A percentile compares a stretch with the other conserved stretches of the same genome.
Evolutionary conservation across 2,888 invertebrate species (phyloP).

Genomic region (Heliconius ismenius): DNA sequence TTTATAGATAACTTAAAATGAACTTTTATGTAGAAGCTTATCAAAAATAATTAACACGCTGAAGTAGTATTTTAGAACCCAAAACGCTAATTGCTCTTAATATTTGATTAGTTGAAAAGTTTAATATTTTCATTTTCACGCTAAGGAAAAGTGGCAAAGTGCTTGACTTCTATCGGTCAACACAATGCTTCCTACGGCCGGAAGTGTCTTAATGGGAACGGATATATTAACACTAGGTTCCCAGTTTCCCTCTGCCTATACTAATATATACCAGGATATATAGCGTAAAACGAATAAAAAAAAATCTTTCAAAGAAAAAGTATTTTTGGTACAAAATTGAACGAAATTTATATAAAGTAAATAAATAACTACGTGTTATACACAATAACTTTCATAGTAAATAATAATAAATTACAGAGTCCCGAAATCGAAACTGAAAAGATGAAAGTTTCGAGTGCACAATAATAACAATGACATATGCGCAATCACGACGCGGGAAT

Average conservation of each 20-base stretch:
- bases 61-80: neutral
- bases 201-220: neutral
- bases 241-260: neutral
- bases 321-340: too few relatives aligned
- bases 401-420: neutral
- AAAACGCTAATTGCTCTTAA: too few relatives aligned
- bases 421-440: constrained; percentile 9
- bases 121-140: neutral
- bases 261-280: too few relatives aligned
- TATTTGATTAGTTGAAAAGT: neutral
- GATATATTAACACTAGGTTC: neutral
- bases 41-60: neutral
- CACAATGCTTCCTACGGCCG: neutral
- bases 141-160: neutral
- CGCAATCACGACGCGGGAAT: constrained; percentile 49
- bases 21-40: constrained; percentile 16
- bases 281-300: neutral
- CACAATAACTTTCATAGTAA: neutral
- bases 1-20: constrained; percentile 29
- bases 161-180: neutral
- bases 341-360: neutral
- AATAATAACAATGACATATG: constrained; percentile 44
- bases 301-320: neutral
- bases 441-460: constrained; percentile 30
- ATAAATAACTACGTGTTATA: neutral